phyloP scores from a whole-genome alignment of 1,140 invertebrate genomes.

The Zaprionus camerounensis region DNA sequence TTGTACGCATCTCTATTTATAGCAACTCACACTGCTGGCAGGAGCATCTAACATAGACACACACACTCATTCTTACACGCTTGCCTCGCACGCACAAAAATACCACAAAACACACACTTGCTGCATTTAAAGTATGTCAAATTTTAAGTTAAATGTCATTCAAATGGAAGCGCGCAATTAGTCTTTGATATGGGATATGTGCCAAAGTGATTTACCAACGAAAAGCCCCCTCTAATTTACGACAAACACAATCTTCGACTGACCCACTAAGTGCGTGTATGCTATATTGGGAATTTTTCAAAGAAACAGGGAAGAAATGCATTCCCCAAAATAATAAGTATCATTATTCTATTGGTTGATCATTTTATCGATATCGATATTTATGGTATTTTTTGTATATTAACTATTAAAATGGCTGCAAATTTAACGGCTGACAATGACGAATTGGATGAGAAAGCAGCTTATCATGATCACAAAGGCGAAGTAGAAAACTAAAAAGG shows the following conservation, averaged over 20 bases:
- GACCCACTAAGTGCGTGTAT: neutral
- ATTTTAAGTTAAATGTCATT: conserved; percentile 80
- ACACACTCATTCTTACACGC: neutral
- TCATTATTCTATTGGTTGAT: neutral
- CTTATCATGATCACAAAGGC: conserved; percentile 39
- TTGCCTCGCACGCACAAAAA: neutral
- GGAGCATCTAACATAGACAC: conserved; percentile 46
- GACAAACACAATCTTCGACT: conserved; percentile 15
- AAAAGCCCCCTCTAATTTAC: conserved; percentile 18
- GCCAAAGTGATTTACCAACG: conserved; percentile 43
- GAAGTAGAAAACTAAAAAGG: conserved; percentile 8
- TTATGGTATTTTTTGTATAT: neutral
- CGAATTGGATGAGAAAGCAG: conserved; percentile 23
- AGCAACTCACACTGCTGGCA: conserved; percentile 40
- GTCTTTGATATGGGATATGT: conserved; percentile 61
- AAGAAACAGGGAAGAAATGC: neutral
- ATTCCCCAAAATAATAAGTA: neutral
- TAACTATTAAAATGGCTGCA: conserved; percentile 22
- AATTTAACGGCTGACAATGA: conserved; percentile 20
- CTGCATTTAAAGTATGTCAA: conserved; percentile 66
- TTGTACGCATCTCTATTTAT: conserved; percentile 54
- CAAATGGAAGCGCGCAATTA: conserved; percentile 72
- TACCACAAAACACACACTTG: conserved; percentile 35
- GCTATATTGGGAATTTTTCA: neutral
- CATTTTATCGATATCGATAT: neutral